A percentile compares a stretch with the other conserved stretches of the same genome.
These are phyloP conservation scores for Corythucha ciliata DNA, from an alignment of 2,888 invertebrate species.

Conservation along the genomic window DNA sequence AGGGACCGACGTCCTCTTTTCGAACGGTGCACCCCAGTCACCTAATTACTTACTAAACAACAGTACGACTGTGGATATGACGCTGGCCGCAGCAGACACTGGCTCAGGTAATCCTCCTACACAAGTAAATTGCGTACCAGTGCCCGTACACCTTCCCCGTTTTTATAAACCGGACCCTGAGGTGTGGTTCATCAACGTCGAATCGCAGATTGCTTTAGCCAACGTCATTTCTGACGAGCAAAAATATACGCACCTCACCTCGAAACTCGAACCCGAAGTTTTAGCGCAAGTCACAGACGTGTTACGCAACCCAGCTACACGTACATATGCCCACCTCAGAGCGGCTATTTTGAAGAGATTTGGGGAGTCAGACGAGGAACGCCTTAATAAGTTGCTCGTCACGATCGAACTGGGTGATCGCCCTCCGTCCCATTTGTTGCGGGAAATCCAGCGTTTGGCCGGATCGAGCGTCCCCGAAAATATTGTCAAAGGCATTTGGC, in stretches of 20 bases:
- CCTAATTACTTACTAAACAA: too few relatives aligned
- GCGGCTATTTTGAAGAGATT: neutral
- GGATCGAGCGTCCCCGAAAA: constrained; percentile 4
- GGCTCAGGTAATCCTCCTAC: too few relatives aligned
- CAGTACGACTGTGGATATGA: too few relatives aligned
- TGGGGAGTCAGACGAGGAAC: constrained; percentile 3
- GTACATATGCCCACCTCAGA: neutral
- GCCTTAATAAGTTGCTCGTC: neutral
- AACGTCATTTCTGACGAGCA: neutral
- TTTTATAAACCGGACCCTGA: neutral
- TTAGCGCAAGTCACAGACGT: neutral
- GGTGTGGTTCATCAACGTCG: constrained; percentile 1
- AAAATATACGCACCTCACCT: neutral
- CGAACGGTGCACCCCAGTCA: too few relatives aligned
- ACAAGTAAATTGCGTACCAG: too few relatives aligned
- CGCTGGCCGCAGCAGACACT: too few relatives aligned
- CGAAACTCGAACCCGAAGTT: neutral
- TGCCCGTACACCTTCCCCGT: neutral
- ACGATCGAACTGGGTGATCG: constrained; percentile 1
- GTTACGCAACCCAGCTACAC: neutral
- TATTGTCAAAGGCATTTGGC: too few relatives aligned
- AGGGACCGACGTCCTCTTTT: too few relatives aligned
- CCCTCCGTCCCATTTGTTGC: constrained; percentile 3
- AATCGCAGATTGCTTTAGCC: neutral
- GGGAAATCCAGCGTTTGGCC: constrained; percentile 10